A percentile compares a stretch with the other conserved stretches of the same genome.
phyloP scores from a whole-genome alignment of 1,140 invertebrate species.

The Drosophila ananassae region DNA sequence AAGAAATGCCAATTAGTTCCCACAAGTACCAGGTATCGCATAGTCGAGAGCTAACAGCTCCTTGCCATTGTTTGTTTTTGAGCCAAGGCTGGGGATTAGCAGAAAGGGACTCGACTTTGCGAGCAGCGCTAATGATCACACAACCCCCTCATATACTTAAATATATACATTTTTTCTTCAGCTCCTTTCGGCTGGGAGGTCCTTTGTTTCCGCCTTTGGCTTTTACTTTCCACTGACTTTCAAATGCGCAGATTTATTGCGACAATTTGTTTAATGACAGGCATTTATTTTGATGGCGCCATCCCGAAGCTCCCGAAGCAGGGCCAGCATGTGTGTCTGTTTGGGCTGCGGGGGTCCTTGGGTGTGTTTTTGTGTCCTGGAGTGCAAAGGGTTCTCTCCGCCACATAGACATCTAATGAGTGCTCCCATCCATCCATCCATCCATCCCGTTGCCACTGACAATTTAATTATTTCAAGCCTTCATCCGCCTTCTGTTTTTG shows the following conservation, averaged over 20 bases:
- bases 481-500: constrained; percentile 21
- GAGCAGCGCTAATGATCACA: constrained; percentile 41
- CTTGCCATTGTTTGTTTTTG: too few species aligned
- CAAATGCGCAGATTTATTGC: constrained; percentile 80
- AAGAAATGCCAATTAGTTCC: too few species aligned
- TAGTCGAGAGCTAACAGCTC: background rate
- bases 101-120: constrained; percentile 15
- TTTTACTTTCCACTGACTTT: constrained; percentile 72
- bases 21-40: background rate
- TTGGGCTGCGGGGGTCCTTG: background rate
- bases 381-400: constrained; percentile 57
- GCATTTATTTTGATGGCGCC: constrained; percentile 81
- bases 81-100: background rate
- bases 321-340: constrained; percentile 1
- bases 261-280: constrained; percentile 83
- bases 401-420: constrained; percentile 62
- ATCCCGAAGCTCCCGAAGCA: constrained; percentile 2
- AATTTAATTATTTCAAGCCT: constrained; percentile 77
- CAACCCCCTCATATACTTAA: constrained; percentile 7
- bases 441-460: constrained; percentile 65
- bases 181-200: background rate
- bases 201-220: constrained; percentile 40
- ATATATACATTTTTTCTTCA: constrained; percentile 1
- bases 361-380: background rate
- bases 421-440: background rate